Conservation (phyloP, 2,797 vertebrate genomes). For the Cynodonichthys magdalenae region DNA sequence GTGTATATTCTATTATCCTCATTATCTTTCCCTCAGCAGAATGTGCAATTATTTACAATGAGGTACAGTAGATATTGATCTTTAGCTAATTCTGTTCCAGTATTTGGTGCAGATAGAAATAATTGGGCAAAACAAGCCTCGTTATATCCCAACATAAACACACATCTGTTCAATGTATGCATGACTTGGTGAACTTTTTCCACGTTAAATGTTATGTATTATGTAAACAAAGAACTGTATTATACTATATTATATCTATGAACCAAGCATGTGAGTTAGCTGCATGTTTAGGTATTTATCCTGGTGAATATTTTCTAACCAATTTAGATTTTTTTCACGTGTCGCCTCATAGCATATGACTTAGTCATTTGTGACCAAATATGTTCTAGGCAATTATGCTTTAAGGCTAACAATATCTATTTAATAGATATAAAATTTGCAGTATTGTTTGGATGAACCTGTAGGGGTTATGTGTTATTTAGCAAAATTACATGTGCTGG, state of each 20-base stretch:
- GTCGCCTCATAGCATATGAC: too few relatives aligned
- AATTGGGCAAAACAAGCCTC: conserved; percentile 26
- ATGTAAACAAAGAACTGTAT: conserved; percentile 10
- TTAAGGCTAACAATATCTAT: too few relatives aligned
- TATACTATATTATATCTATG: neutral
- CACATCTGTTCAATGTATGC: conserved; percentile 14
- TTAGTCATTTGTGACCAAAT: too few relatives aligned
- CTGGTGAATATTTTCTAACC: neutral
- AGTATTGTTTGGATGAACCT: too few relatives aligned
- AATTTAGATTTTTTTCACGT: too few relatives aligned
- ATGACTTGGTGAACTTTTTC: conserved; percentile 6
- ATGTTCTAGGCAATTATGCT: too few relatives aligned
- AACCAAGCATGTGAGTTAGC: neutral
- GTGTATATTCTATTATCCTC: conserved; percentile 59
- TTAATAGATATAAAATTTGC: too few relatives aligned
- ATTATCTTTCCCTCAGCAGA: conserved; percentile 48
- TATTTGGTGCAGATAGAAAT: conserved; percentile 24
- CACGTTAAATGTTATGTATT: conserved; percentile 6
- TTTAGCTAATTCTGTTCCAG: conserved; percentile 17
- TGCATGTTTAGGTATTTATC: neutral
- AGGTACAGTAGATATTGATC: conserved; percentile 16
- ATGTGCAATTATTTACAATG: conserved; percentile 12
- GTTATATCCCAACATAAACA: conserved; percentile 37
- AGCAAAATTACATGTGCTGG: too few relatives aligned
- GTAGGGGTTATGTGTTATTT: too few relatives aligned